A percentile compares a stretch with the other conserved stretches of the same genome.
Conservation (phyloP, 1,140 invertebrate species). For the Sycophaga agraensis region DNA sequence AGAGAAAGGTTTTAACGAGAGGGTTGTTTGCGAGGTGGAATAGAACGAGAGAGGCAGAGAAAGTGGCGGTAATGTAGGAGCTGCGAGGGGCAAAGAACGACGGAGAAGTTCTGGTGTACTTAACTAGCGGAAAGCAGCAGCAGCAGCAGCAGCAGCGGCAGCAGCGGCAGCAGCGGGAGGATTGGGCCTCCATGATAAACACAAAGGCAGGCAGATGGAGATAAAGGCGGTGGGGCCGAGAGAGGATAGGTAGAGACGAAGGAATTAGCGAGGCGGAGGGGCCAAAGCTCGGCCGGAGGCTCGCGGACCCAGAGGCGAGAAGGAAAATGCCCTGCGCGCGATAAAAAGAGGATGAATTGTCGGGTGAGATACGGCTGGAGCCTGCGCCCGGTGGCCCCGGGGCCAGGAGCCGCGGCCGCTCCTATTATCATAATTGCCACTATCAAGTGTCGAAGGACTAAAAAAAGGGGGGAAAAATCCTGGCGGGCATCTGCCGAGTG, state of each 20-base stretch:
- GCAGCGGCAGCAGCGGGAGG: too few relatives aligned
- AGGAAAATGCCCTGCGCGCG: too few relatives aligned
- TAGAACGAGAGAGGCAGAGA: neutral
- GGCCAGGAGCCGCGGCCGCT: too few relatives aligned
- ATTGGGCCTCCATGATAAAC: neutral
- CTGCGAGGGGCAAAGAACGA: neutral
- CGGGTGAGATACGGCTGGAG: neutral
- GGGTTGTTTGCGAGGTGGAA: neutral
- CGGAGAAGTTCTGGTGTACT: neutral
- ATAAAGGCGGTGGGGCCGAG: neutral
- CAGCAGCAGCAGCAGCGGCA: too few relatives aligned
- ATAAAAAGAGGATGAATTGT: neutral
- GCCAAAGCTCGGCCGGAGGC: too few relatives aligned
- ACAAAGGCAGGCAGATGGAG: neutral
- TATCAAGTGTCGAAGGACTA: too few relatives aligned
- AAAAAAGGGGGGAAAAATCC: too few relatives aligned
- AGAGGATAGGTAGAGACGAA: neutral
- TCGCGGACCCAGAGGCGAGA: too few relatives aligned
- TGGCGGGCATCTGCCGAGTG: too few relatives aligned
- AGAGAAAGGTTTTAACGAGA: constrained; percentile 24
- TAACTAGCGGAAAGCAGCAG: neutral
- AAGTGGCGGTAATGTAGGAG: neutral
- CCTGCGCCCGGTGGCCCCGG: neutral
- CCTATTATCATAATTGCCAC: too few relatives aligned
- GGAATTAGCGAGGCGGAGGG: neutral